phyloP scores from a whole-genome alignment of 2,797 vertebrate species.

The Tachyglossus aculeatus region DNA sequence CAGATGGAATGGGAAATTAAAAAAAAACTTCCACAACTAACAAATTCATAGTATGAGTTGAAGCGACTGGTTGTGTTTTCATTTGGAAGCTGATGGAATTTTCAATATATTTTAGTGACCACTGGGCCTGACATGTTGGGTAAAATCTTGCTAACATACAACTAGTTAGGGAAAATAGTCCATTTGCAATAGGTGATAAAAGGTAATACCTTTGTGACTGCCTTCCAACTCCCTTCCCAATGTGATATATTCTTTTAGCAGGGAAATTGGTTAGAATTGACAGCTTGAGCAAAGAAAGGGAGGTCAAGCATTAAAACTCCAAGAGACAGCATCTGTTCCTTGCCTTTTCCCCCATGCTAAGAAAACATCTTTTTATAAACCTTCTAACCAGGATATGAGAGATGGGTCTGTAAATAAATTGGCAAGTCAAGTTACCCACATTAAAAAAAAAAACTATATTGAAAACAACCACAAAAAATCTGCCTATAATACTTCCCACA shows the following conservation, averaged over 20 bases:
- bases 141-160: not conserved
- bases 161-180: not conserved
- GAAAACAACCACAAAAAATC: too few relatives aligned
- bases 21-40: conserved; percentile 37
- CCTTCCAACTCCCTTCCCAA: not conserved
- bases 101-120: conserved; percentile 13
- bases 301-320: not conserved
- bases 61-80: conserved; percentile 17
- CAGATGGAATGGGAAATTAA: conserved; percentile 35
- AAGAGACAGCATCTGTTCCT: not conserved
- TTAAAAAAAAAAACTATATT: too few relatives aligned
- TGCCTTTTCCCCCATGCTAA: not conserved
- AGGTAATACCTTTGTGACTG: not conserved
- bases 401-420: too few relatives aligned
- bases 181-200: not conserved
- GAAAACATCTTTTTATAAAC: not conserved
- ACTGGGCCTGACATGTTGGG: not conserved
- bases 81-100: conserved; percentile 31
- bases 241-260: not conserved
- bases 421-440: too few relatives aligned
- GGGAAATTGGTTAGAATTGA: not conserved
- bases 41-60: conserved; percentile 30
- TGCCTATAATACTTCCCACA: too few relatives aligned
- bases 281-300: not conserved
- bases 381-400: not conserved